These are phyloP conservation scores for Scopus umbretta DNA, from an alignment of 2,113 vertebrate species.

Conservation along the genomic window DNA sequence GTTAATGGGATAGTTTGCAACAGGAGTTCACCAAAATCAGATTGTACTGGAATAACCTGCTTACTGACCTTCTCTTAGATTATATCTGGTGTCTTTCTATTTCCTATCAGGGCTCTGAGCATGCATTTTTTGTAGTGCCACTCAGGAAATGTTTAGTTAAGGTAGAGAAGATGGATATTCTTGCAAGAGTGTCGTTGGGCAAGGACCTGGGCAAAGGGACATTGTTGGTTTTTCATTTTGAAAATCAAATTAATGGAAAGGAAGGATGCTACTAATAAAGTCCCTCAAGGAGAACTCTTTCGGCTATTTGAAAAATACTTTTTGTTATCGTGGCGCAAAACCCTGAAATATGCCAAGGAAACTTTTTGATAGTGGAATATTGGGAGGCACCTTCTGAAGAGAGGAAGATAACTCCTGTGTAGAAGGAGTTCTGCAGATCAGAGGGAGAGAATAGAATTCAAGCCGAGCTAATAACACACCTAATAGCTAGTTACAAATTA, in stretches of 20 bases:
- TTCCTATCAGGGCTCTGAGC: neutral
- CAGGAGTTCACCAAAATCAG: neutral
- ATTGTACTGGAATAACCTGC: neutral
- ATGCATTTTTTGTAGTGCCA: neutral
- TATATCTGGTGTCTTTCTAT: neutral
- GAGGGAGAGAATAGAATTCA: neutral
- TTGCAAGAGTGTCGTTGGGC: neutral
- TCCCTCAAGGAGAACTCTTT: neutral
- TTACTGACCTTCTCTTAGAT: neutral
- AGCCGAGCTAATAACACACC: neutral
- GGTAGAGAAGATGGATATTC: neutral
- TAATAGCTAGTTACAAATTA: neutral
- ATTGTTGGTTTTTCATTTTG: neutral
- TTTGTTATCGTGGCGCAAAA: neutral
- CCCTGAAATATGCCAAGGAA: neutral
- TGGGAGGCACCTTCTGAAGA: neutral
- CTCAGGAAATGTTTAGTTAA: conserved; percentile 4
- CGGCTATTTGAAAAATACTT: neutral
- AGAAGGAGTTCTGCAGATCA: neutral
- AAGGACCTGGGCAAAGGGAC: neutral
- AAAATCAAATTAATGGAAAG: neutral
- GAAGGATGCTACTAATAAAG: neutral
- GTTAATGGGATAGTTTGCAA: neutral
- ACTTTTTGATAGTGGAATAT: neutral
- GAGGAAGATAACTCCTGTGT: neutral